These are phyloP conservation scores for Tonatia bakeri DNA, from an alignment of 2,113 vertebrate genomes.

Conservation along the genomic window DNA sequence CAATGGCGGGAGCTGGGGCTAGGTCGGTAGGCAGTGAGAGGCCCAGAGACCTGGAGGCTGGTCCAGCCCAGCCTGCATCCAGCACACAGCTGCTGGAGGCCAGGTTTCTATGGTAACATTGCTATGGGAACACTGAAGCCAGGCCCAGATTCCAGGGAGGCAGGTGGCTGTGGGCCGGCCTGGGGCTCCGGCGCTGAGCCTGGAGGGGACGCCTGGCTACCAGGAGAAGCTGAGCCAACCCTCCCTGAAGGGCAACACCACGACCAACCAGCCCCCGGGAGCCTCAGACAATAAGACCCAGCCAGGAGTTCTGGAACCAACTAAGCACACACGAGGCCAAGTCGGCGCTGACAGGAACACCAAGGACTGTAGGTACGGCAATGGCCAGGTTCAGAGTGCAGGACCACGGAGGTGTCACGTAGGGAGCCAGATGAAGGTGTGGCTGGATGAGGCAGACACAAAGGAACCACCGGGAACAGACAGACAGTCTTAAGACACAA, in stretches of 20 bases:
- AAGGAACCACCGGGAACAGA: not conserved
- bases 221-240: not conserved
- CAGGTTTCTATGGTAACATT: not conserved
- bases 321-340: not conserved
- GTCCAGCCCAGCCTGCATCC: not conserved
- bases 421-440: too few species aligned
- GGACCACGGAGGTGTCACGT: not conserved
- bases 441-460: rapidly evolving
- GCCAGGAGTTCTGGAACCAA: too few species aligned
- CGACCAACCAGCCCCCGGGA: not conserved
- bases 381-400: rapidly evolving
- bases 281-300: not conserved
- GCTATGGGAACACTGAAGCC: not conserved
- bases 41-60: not conserved
- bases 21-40: not conserved
- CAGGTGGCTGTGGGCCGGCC: not conserved
- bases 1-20: not conserved
- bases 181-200: not conserved
- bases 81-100: not conserved
- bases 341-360: rapidly evolving
- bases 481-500: not conserved
- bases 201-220: not conserved
- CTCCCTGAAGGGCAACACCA: not conserved
- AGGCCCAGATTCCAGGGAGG: rapidly evolving
- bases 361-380: rapidly evolving